These are phyloP conservation scores for Cavia aperea DNA, from an alignment of 2,113 vertebrate species.

Conservation along the genomic window DNA sequence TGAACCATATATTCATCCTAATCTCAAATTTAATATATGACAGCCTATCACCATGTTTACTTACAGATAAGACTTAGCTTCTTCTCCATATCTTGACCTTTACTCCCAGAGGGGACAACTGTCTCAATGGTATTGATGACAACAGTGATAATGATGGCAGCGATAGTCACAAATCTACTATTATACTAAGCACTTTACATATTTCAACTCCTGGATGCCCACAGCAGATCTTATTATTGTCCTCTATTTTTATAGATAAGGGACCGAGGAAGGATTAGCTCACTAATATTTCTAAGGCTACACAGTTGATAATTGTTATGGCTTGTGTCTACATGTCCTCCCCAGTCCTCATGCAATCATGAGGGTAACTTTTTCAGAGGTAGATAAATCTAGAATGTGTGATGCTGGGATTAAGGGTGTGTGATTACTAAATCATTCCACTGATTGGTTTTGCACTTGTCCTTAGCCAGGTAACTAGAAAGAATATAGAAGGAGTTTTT, in stretches of 20 bases:
- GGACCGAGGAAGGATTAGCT: not conserved
- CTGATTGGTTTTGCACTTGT: not conserved
- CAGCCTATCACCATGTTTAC: not conserved
- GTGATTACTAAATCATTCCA: not conserved
- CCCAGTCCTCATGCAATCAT: not conserved
- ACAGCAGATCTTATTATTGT: not conserved
- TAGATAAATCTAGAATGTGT: not conserved
- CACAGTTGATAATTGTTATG: not conserved
- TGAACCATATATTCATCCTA: not conserved
- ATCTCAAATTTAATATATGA: not conserved
- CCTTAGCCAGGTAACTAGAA: not conserved
- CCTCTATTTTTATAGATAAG: not conserved
- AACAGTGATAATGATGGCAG: not conserved
- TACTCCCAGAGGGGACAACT: not conserved
- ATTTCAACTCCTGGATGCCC: not conserved
- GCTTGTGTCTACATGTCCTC: not conserved
- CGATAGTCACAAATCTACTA: not conserved
- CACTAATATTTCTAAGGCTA: not conserved
- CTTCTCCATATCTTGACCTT: not conserved
- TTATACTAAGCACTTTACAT: constrained; percentile 12
- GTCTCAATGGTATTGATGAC: not conserved
- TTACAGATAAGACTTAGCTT: not conserved
- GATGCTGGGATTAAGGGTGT: not conserved
- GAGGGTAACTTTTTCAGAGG: not conserved
- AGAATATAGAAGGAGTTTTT: not conserved